These are phyloP conservation scores for Ammospiza nelsoni DNA, from an alignment of 2,113 vertebrate species.

Conservation along the genomic window DNA sequence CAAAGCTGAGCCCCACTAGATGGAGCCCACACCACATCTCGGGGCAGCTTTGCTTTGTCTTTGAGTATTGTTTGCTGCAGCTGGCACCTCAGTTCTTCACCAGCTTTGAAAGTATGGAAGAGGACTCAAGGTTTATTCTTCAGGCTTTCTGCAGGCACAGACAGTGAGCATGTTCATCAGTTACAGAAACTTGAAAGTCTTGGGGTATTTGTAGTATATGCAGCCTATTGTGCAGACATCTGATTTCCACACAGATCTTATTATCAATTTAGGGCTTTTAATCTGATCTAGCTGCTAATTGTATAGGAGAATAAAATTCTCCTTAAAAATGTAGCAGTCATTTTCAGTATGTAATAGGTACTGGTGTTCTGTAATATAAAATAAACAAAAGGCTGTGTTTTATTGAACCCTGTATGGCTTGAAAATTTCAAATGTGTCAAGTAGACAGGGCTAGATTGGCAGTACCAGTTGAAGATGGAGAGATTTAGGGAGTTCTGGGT, in stretches of 20 bases:
- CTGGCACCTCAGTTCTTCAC: not conserved
- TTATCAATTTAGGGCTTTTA: not conserved
- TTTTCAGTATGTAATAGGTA: not conserved
- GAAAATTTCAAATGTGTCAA: not conserved
- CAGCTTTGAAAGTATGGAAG: not conserved
- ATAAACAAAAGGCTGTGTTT: not conserved
- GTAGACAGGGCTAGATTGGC: not conserved
- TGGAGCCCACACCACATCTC: not conserved
- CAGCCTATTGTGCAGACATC: not conserved
- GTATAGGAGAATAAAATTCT: not conserved
- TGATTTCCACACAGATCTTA: not conserved
- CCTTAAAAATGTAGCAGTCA: not conserved
- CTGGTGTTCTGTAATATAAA: not conserved
- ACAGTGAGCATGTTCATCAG: not conserved
- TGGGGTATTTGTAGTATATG: not conserved
- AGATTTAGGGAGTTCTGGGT: not conserved
- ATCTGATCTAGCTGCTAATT: not conserved
- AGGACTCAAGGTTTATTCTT: not conserved
- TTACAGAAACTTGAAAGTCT: not conserved
- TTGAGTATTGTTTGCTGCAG: not conserved
- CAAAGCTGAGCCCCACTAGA: slow-evolving; percentile 17
- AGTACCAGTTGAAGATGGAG: not conserved
- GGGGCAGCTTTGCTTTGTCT: not conserved
- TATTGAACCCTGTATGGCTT: not conserved
- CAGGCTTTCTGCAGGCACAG: not conserved